Evolutionary conservation across 2,113 vertebrate genomes (phyloP).

Genomic region (Notarius lentiginosus): DNA sequence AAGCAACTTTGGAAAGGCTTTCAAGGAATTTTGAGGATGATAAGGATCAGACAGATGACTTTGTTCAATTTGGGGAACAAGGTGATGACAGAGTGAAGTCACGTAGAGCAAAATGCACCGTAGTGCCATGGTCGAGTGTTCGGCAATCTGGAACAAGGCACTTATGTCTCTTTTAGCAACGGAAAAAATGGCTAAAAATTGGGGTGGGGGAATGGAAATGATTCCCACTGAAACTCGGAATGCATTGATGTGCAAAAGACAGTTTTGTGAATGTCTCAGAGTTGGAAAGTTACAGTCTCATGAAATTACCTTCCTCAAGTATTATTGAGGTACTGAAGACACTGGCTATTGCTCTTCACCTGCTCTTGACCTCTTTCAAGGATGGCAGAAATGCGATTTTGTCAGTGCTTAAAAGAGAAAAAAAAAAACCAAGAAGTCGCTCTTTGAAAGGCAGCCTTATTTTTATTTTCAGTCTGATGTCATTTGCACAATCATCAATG

Average conservation of each 20-base stretch:
- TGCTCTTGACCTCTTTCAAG: slow-evolving; percentile 3
- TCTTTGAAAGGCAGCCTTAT: neutral
- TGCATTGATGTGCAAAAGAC: neutral
- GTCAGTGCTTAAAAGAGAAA: no score
- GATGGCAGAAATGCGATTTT: neutral
- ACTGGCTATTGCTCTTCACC: slow-evolving; percentile 1
- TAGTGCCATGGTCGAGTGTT: neutral
- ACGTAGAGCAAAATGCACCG: slow-evolving; percentile 1
- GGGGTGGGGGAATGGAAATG: neutral
- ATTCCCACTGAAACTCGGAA: neutral
- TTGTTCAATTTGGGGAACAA: slow-evolving; percentile 18
- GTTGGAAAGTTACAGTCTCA: neutral
- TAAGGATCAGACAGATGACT: neutral
- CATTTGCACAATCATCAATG: slow-evolving; percentile 15
- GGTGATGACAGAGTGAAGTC: slow-evolving; percentile 8
- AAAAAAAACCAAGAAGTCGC: neutral
- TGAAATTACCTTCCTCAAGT: slow-evolving; percentile 5
- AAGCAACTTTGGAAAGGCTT: neutral
- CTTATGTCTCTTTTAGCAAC: neutral
- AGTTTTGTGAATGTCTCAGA: neutral
- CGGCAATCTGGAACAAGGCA: slow-evolving; percentile 11
- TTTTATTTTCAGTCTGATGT: slow-evolving; percentile 5
- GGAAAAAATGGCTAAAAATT: neutral
- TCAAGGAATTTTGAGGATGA: neutral
- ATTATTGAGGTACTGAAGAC: slow-evolving; percentile 3